Base-by-base conservation (phyloP, 1,140 invertebrate species). In the Pemphigus obesinymphae region DNA sequence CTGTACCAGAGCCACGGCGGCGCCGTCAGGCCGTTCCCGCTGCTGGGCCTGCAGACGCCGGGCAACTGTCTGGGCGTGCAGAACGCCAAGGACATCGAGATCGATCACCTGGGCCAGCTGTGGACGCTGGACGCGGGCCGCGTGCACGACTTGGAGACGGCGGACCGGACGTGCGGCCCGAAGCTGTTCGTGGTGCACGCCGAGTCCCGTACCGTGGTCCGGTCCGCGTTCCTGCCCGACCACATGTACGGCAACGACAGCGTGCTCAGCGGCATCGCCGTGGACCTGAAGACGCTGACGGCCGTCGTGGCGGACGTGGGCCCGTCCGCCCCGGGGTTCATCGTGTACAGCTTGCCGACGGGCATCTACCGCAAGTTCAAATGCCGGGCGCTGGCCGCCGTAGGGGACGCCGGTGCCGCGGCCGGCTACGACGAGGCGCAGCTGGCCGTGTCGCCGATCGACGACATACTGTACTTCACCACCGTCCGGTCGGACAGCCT, bases 31-130 rank as follows among this genome's bases (percentile, higher is more conserved):
- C 76, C 76, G 26, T 80, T 43, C 37, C 76, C 76, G 40, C n/a
- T 37, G 26, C 5, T 63, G 3, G 26, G 55, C 8, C 8, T 80
- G 13, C 76, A 80, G 15, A 11, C 0, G 0, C 15, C 63, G 3
- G 76, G 76, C 4, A 29, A 31, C 26, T 80, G 76, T 17, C 13
- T 80, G 23, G 55, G 37, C 1, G 1, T 80, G 37, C 76, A 80
- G 40, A 80, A 80, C 23, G 26, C 31, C 37, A 61, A 45, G 15
- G 76, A 80, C 7, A 80, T 80, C 23, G 76, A 80, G 17, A 26
- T 80, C 5, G 76, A 80, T n/a, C 76, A 80, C 17, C n/a, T 80
- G 40, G 76, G 76, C 7, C 55, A 61, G 3, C 26, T 80, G 3
- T 80, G 76, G 76, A 4, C 40, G 37, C 23, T 80, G 10, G 76